Evolutionary conservation across 2,888 invertebrate species (phyloP), one percentile per base, ranked within the genome.

Genomic region (Apamea monoglypha): DNA sequence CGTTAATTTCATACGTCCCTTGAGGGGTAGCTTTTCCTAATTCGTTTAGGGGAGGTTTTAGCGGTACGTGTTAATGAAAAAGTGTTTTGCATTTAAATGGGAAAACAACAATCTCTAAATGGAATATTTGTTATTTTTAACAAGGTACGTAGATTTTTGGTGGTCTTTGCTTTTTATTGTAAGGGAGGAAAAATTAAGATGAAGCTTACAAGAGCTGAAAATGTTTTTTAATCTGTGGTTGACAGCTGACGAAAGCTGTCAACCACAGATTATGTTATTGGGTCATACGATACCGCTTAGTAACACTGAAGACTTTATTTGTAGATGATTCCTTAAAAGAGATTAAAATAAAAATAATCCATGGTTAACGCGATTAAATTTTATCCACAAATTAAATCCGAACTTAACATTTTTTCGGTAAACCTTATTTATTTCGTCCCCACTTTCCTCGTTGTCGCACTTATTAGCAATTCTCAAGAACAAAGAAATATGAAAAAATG

Each of bases 1-100:
- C 91, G 91, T 92, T 93, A 93, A 94, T 94, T 94, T 92, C 90
- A 91, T 91, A 91, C 88, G 89, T 91, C 92, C 93, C 94, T 90
- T 75, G 84, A 87, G 93, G 93, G 91, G 91, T 86, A 84, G 92
- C 88, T 92, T 91, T 91, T 91, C 91, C 90, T 93, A 94, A 94
- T 94, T 94, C 92, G 90, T 90, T 93, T 91, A 90, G 92, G 92
- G 91, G 91, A 89, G 91, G 84, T 91, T 92, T 91, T 90, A 92
- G 91, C 91, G 92, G 91, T 88, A 91, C 92, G 91, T 92, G 91
- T 88, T 92, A 93, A 94, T 93, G 92, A 93, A 92, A 93, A 94
- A 93, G 89, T 90, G 88, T 92, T 93, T 93, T 90, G 88, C 88
- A 90, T 92, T 89, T 91, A 91, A 92, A 92, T 93, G 87, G 89